Conservation (phyloP, 1,140 invertebrate genomes). For the Phymastichus coffea region DNA sequence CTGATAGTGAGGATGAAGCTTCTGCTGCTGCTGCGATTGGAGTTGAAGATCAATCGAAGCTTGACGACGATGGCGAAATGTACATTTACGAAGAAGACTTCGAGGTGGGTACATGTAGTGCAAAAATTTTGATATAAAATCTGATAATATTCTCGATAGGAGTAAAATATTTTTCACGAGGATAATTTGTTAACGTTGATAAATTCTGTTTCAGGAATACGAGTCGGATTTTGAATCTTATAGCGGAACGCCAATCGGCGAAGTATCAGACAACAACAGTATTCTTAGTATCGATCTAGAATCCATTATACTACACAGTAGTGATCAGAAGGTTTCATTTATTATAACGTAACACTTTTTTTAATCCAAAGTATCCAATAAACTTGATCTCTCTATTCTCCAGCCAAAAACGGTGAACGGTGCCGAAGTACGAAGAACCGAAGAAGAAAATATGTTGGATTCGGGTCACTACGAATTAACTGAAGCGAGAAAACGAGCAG, state of each 20-base stretch:
- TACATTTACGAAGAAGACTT: conserved; percentile 57
- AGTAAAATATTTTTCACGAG: too few relatives aligned
- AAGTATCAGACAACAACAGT: conserved; percentile 39
- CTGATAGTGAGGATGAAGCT: neutral
- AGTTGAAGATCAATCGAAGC: neutral
- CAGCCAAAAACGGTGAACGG: conserved; percentile 36
- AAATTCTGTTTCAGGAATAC: conserved; percentile 51
- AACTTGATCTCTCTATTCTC: too few relatives aligned
- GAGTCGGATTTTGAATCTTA: conserved; percentile 61
- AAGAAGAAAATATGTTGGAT: conserved; percentile 67
- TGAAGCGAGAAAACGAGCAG: conserved; percentile 53
- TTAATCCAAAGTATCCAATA: too few relatives aligned
- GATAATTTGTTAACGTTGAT: too few relatives aligned
- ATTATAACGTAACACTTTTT: too few relatives aligned
- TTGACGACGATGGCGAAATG: conserved; percentile 8
- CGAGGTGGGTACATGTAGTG: conserved; percentile 54
- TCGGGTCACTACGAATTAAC: conserved; percentile 67
- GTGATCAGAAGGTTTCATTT: conserved; percentile 38
- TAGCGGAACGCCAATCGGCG: conserved; percentile 45
- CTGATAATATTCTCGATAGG: too few relatives aligned
- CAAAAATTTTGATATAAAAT: too few relatives aligned
- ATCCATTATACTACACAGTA: conserved; percentile 44
- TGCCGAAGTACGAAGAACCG: conserved; percentile 44
- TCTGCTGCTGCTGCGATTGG: neutral
- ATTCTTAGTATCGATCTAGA: conserved; percentile 32